phyloP scores from a whole-genome alignment of 1,140 invertebrate species.

The Hirudo medicinalis region DNA sequence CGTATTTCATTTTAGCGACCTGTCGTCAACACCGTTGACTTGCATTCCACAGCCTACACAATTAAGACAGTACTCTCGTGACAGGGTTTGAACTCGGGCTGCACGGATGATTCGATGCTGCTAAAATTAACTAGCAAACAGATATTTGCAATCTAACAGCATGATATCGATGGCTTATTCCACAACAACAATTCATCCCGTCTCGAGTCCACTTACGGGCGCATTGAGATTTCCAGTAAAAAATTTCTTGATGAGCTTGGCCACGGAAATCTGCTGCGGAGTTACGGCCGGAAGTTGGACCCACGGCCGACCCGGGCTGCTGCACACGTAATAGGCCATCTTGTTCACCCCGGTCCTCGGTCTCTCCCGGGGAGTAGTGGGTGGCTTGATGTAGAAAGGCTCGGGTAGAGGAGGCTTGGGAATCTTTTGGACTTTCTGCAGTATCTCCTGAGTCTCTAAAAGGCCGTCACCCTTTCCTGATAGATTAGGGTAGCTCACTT shows the following conservation, averaged over 20 bases:
- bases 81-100: background rate
- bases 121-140: background rate
- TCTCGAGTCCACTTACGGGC: slow-evolving; percentile 28
- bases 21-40: background rate
- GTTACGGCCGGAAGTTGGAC: slow-evolving; percentile 38
- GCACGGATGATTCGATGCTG: background rate
- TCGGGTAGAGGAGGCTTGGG: slow-evolving; percentile 28
- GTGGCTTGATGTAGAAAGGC: slow-evolving; percentile 37
- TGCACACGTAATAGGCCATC: slow-evolving; percentile 41
- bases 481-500: too few species aligned
- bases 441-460: too few species aligned
- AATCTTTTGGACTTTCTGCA: too few species aligned
- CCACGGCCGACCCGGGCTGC: slow-evolving; percentile 42
- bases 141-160: too few species aligned
- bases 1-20: background rate
- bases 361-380: slow-evolving; percentile 35
- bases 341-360: slow-evolving; percentile 37
- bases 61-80: too few species aligned
- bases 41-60: background rate
- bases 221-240: slow-evolving; percentile 42
- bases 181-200: background rate
- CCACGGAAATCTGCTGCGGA: slow-evolving; percentile 36
- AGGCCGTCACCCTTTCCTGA: too few species aligned
- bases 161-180: background rate
- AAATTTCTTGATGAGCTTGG: slow-evolving; percentile 41